Evolutionary conservation across 2,797 vertebrate species (phyloP), one percentile per base, ranked within the genome.

Genomic region (Garrulus glandarius): DNA sequence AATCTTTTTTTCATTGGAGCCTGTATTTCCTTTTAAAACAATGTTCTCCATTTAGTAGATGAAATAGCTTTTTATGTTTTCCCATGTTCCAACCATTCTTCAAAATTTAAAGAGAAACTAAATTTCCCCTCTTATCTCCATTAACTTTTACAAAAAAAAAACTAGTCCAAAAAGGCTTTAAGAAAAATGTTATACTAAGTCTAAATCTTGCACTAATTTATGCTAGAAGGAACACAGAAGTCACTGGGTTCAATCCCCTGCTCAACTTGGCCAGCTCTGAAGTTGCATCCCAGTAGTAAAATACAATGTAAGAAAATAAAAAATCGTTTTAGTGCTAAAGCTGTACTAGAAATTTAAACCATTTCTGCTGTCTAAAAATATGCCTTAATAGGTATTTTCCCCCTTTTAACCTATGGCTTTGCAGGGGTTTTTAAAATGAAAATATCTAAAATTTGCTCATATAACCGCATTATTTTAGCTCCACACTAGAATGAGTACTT

Each of bases 111-210:
- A 80, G 52, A 59, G 64, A 85, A 95, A 83, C 3, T 43, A 15
- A 90, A 75, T 85, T 96, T 93, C 11, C 75, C 79, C 79, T 83
- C 34, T 93, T 59, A 71, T 30, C 82, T 94, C 52, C 87, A 69
- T 67, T 87, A 90, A 85, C 15, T 91, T 87, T 52, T 49, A 84
- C 49, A 67, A 60, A 69, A 86, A 43, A 43, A 57, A 75, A 83
- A 75, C 11, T 47, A 67, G 27, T 18, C n/a, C 13, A 59, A 86
- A 77, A 84, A 70, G 29, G 26, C 44, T 71, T 60, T 47, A 72
- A 46, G 39, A 67, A 92, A 95, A 96, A 72, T 17, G 39, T 26
- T 57, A 36, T 13, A 32, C 20, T 39, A 65, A 72, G 9, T 55
- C 5, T 43, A 69, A 88, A 76, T 60, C 16, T 64, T 46, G 37